A percentile compares a stretch with the other conserved stretches of the same genome.
Evolutionary conservation across 2,888 invertebrate genomes (phyloP).

Genomic region (Belgica antarctica): DNA sequence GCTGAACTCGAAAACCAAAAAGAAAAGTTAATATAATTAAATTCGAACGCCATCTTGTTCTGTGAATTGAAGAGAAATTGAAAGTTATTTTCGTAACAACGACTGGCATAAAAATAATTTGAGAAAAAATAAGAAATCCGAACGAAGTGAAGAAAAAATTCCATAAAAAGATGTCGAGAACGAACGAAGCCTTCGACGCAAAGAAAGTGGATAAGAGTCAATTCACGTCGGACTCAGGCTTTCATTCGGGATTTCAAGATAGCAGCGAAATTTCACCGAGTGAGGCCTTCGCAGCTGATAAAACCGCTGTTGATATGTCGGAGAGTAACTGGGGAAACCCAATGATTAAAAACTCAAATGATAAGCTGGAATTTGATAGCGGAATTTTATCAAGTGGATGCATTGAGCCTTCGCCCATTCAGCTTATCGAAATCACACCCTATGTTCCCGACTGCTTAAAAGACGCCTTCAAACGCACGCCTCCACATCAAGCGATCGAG

Average conservation of each 20-base stretch:
- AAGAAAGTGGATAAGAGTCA: constrained; percentile 6
- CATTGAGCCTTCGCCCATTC: background rate
- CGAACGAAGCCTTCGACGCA: too few relatives aligned
- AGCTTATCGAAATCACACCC: background rate
- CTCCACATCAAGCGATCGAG: constrained; percentile 23
- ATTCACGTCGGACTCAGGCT: constrained; percentile 12
- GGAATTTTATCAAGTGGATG: constrained; percentile 21
- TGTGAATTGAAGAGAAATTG: constrained; percentile 23
- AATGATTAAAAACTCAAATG: too few relatives aligned
- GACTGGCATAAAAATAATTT: constrained; percentile 34
- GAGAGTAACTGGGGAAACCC: background rate
- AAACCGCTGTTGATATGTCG: constrained; percentile 22
- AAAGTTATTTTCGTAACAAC: constrained; percentile 23
- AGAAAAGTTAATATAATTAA: background rate
- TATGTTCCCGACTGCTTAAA: constrained; percentile 22
- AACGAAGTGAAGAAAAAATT: constrained; percentile 17
- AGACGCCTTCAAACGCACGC: background rate
- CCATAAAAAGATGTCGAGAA: background rate
- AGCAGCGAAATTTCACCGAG: constrained; percentile 22
- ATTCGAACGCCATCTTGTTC: constrained; percentile 31
- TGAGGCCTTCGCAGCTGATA: constrained; percentile 3
- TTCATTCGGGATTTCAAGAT: constrained; percentile 28
- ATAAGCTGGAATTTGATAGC: constrained; percentile 30
- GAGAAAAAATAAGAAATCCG: background rate
- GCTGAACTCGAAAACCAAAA: background rate